phyloP scores from a whole-genome alignment of 2,113 vertebrate species.

The Echinops telfairi region DNA sequence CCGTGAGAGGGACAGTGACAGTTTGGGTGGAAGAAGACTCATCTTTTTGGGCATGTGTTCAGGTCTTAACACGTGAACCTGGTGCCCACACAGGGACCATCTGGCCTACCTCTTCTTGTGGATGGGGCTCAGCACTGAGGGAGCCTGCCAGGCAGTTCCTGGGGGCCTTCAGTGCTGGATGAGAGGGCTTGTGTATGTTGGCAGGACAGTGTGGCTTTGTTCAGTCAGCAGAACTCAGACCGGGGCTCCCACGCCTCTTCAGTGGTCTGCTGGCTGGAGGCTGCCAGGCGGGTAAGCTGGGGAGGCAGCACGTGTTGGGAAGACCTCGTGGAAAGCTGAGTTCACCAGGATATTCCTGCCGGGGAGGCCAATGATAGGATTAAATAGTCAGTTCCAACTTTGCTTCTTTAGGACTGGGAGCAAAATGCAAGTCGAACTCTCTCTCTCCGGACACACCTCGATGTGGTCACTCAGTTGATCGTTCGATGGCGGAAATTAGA shows the following conservation, averaged over 20 bases:
- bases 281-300: not conserved
- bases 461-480: constrained; percentile 93
- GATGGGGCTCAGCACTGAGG: too few species aligned
- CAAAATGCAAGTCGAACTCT: constrained; percentile 93
- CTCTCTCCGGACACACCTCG: constrained; percentile 93
- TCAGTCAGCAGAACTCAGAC: not conserved
- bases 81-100: not conserved
- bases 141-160: too few species aligned
- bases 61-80: not conserved
- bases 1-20: not conserved
- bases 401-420: constrained; percentile 95
- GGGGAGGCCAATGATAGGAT: not conserved
- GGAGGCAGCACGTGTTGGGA: not conserved
- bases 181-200: not conserved
- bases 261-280: not conserved
- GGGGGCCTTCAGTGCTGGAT: not conserved
- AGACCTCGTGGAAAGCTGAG: not conserved
- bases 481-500: constrained; percentile 97
- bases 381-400: not conserved
- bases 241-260: not conserved
- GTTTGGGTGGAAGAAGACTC: not conserved
- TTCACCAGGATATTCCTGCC: not conserved
- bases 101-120: not conserved
- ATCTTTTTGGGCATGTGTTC: not conserved
- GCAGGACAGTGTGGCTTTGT: not conserved